Evolutionary conservation across 2,888 invertebrate species (phyloP).

Genomic region (Diadromus collaris): DNA sequence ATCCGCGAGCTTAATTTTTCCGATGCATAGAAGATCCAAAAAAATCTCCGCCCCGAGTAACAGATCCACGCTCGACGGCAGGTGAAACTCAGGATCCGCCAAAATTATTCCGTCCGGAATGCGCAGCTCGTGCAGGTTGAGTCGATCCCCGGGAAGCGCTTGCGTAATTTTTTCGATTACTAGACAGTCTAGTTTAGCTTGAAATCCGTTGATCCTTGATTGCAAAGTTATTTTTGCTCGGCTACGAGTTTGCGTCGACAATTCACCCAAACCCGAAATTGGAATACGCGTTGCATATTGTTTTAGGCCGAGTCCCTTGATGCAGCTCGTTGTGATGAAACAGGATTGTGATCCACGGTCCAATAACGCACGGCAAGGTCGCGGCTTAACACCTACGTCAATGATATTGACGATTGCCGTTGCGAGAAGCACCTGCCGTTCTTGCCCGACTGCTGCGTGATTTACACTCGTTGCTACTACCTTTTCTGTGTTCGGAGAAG

Average conservation of each 20-base stretch:
- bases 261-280: constrained; percentile 17
- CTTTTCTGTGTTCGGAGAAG: background rate
- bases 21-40: constrained; percentile 7
- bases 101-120: constrained; percentile 31
- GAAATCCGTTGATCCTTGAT: constrained; percentile 31
- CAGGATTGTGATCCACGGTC: constrained; percentile 54
- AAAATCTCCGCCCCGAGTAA: constrained; percentile 31
- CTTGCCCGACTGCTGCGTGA: constrained; percentile 3
- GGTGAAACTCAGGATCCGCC: constrained; percentile 24
- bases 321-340: constrained; percentile 49
- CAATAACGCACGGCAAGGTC: constrained; percentile 45
- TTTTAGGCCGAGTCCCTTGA: constrained; percentile 2
- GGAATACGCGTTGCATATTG: constrained; percentile 12
- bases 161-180: constrained; percentile 34
- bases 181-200: constrained; percentile 22
- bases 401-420: constrained; percentile 46
- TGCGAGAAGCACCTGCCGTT: constrained; percentile 40
- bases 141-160: background rate
- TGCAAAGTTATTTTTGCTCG: constrained; percentile 14
- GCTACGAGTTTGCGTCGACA: constrained; percentile 22
- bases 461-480: constrained; percentile 12
- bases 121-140: constrained; percentile 12
- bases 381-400: constrained; percentile 22
- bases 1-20: too few species aligned
- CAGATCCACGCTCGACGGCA: constrained; percentile 10